A percentile compares a stretch with the other conserved stretches of the same genome.
Evolutionary conservation across 2,888 invertebrate genomes (phyloP).

Genomic region (Hyalella azteca): DNA sequence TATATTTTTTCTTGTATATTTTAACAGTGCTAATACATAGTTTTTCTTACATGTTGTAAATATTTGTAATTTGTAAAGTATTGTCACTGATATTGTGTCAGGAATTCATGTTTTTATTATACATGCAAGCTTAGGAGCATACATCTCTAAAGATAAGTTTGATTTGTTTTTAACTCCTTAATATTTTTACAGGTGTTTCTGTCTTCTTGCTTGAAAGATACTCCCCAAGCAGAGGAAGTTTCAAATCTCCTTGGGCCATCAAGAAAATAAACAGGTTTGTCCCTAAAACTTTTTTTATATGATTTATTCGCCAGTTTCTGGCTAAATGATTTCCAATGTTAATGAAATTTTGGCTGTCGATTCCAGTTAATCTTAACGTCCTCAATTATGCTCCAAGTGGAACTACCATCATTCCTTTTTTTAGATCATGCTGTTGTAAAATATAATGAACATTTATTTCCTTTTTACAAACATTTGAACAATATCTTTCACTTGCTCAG

Average conservation of each 20-base stretch:
- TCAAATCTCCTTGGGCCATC: constrained; percentile 84
- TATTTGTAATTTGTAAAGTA: not conserved
- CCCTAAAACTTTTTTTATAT: not conserved
- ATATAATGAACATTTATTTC: not conserved
- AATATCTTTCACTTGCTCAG: too few relatives aligned
- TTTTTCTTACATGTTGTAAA: not conserved
- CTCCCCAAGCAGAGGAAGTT: constrained; percentile 70
- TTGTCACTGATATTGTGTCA: not conserved
- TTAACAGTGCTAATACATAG: not conserved
- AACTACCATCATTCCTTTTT: not conserved
- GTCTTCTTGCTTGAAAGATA: constrained; percentile 79
- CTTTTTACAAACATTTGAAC: not conserved
- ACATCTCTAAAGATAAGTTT: not conserved
- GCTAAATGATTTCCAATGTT: not conserved
- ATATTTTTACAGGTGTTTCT: constrained; percentile 70
- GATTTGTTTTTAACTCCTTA: not conserved
- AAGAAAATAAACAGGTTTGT: constrained; percentile 69
- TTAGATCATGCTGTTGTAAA: not conserved
- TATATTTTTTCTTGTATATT: constrained; percentile 9
- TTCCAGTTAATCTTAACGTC: not conserved
- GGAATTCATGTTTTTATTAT: not conserved
- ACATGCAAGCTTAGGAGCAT: not conserved
- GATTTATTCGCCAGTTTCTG: not conserved
- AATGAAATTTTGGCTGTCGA: not conserved
- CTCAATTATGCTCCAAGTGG: not conserved